These are phyloP conservation scores for Zoanthus gigantus DNA, from an alignment of 92 coral and sea anemone genomes.

Conservation along the genomic window DNA sequence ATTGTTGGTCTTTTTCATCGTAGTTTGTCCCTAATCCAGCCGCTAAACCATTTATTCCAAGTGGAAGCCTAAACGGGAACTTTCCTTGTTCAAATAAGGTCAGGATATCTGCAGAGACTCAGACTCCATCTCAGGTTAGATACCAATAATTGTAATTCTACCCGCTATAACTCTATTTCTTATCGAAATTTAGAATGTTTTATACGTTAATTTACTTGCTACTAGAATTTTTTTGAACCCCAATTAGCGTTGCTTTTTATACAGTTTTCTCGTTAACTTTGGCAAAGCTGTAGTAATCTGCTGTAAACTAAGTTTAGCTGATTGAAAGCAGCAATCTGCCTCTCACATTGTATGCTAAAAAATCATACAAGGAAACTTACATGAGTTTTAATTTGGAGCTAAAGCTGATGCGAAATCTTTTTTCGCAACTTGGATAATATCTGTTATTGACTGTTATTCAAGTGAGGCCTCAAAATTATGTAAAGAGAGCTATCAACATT, in stretches of 20 bases:
- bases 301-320: not conserved
- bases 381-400: not conserved
- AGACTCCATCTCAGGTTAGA: constrained; percentile 54
- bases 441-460: not conserved
- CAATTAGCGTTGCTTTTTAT: not conserved
- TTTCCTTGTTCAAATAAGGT: constrained; percentile 88
- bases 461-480: not conserved
- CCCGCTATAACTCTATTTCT: constrained; percentile 28
- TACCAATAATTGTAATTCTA: constrained; percentile 46
- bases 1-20: constrained; percentile 31
- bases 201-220: not conserved
- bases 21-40: constrained; percentile 99
- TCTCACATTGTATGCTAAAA: constrained; percentile 9
- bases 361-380: not conserved
- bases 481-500: not conserved
- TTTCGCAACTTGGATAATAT: not conserved
- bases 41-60: constrained; percentile 99
- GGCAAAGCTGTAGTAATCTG: not conserved
- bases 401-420: constrained; percentile 7
- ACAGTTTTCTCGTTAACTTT: not conserved
- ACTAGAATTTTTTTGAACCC: not conserved
- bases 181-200: constrained; percentile 7
- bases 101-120: constrained; percentile 72
- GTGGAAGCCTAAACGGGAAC: constrained; percentile 90
- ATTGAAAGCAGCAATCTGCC: constrained; percentile 41